Base-by-base conservation (phyloP, 2,888 invertebrate genomes). In the Nezara viridula region DNA sequence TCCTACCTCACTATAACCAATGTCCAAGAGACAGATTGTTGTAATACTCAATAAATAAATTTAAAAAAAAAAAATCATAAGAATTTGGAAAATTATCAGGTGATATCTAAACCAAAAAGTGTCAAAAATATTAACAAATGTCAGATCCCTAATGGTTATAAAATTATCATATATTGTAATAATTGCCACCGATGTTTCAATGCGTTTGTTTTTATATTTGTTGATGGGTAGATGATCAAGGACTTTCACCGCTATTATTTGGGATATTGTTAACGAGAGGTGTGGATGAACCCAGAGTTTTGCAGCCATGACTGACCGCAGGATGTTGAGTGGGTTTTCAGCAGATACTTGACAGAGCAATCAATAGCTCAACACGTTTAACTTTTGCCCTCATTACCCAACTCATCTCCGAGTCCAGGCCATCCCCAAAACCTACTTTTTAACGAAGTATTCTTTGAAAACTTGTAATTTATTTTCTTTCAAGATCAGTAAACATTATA, bases 291-390 rank as follows among this genome's bases (percentile, higher is more conserved):
- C 12, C 66, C 66, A 9, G 19, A 73, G 7, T 37, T 73, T 73
- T 32, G 60, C 14, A 27, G 60, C 27, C 14, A 27, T 27, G 60
- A n/a, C 27, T 4, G 19, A 73, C 66, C 66, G 37, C 66, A 37
- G 66, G 32, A 73, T 37, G 66, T 73, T 14, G 66, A 73, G 66
- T 73, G 66, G 32, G 19, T 73, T 32, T 73, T 73, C 66, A 73
- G 32, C 32, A 73, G 66, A 37, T 73, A 32, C 66, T 73, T 37
- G 32, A 73, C 66, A 19, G 32, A 9, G 6, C 66, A 73, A 73
- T 73, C 66, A 32, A 73, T 73, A 73, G 66, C 66, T 73, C 66
- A 32, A 73, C 66, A 73, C 66, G 66, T 73, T 73, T 73, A 73
- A 73, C 66, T 73, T 73, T 73, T 73, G 66, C 66, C 66, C 66